phyloP scores from a whole-genome alignment of 2,888 invertebrate species.

The Crioceris asparagi region DNA sequence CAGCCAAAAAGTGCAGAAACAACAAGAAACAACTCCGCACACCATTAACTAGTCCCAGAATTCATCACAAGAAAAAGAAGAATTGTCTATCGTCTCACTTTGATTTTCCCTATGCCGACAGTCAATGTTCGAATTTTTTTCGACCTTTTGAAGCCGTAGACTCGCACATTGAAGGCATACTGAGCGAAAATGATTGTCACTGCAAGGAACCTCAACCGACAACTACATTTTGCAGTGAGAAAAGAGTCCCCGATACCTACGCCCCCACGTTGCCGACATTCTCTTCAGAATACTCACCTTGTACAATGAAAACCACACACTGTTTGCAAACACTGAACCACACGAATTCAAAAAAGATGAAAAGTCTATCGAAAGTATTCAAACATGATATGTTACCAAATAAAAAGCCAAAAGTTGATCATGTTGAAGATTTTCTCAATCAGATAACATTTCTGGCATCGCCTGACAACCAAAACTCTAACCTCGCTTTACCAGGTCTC shows the following conservation, averaged over 20 bases:
- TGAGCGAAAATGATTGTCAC: conserved; percentile 15
- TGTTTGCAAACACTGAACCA: conserved; percentile 37
- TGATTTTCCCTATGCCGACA: conserved; percentile 15
- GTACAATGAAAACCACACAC: conserved; percentile 36
- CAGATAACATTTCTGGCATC: conserved; percentile 30
- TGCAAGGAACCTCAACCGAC: conserved; percentile 19
- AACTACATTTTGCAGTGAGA: conserved; percentile 10
- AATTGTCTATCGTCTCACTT: conserved; percentile 28
- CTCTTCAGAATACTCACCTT: conserved; percentile 46
- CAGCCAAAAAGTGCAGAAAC: conserved; percentile 20
- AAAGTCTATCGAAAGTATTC: conserved; percentile 26
- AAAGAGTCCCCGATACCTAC: conserved; percentile 33
- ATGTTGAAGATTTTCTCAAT: conserved; percentile 32
- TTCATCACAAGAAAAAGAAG: conserved; percentile 33
- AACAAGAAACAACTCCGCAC: conserved; percentile 15
- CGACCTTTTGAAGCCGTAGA: conserved; percentile 33
- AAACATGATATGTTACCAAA: conserved; percentile 29
- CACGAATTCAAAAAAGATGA: conserved; percentile 41
- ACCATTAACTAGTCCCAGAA: conserved; percentile 12
- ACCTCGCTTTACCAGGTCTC: conserved; percentile 19
- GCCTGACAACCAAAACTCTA: conserved; percentile 22
- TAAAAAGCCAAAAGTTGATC: conserved; percentile 34
- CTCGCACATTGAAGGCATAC: conserved; percentile 31
- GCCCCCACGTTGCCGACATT: conserved; percentile 43
- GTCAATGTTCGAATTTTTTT: conserved; percentile 29